Base-by-base conservation (phyloP, 2,797 vertebrate genomes). In the Florisuga fusca region DNA sequence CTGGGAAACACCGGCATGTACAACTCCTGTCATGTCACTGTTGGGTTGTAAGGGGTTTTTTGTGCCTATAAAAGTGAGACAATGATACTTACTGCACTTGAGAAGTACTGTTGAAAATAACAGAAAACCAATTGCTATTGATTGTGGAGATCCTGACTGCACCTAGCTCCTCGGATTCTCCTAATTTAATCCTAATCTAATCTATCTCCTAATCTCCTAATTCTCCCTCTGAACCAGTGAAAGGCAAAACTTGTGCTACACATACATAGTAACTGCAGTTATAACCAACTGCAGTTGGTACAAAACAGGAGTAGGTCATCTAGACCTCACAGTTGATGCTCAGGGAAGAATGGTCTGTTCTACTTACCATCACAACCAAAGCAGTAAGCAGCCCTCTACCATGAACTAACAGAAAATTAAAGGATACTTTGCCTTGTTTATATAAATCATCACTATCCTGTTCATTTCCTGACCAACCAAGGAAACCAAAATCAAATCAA, bases 401-500 rank as follows among this genome's bases (percentile, higher is more conserved):
- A 38, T 13, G 62, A 80, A 72, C 66, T 77, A 58, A 17, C 19
- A 89, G 29, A 87, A 72, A 85, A 12, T 57, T 79, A 89, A 75
- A 75, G 6, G 15, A 11, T 17, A 71, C 50, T 67, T 85, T 58
- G 84, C 74, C 34, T 48, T 46, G 46, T 29, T 74, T 11, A 0
- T 57, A 25, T 54, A 64, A 74, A 83, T 85, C 27, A 80, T 78
- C 19, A 31, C 45, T 74, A 48, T 68, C 29, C n/a, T 18, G 6
- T 6, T 85, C 3, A 23, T 90, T 93, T 80, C 62, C 54, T 81
- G 48, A 80, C 27, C 22, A 67, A 72, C 23, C n/a, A 38, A 83
- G 43, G 50, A 93, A 87, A 90, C 62, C 3, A 64, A 93, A 87
- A 68, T 73, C 81, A 81, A 95, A 78, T 53, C 27, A 38, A 81